Conservation (phyloP, 2,888 invertebrate genomes). For the Xestia c-nigrum region DNA sequence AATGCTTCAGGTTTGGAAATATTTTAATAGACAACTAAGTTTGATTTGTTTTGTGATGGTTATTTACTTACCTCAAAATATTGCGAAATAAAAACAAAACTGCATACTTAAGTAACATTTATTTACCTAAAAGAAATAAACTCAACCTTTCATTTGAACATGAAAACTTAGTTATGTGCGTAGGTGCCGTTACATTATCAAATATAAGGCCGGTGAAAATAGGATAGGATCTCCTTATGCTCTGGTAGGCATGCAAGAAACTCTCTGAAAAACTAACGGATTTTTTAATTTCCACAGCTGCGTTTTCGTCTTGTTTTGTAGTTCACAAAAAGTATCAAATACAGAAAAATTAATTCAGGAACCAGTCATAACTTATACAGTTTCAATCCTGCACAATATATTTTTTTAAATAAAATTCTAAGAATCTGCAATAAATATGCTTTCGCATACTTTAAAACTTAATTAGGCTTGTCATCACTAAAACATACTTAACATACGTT, state of each 20-base stretch:
- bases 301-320: neutral
- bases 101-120: neutral
- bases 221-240: neutral
- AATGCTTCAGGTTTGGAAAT: constrained; percentile 9
- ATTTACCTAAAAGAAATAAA: neutral
- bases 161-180: neutral
- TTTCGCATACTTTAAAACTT: constrained; percentile 11
- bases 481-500: neutral
- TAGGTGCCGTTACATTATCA: neutral
- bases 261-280: too few species aligned
- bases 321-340: neutral
- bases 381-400: neutral
- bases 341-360: neutral
- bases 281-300: neutral
- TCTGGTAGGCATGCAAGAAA: too few species aligned
- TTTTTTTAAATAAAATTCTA: neutral
- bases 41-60: neutral
- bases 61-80: constrained; percentile 5
- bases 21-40: neutral
- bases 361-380: neutral
- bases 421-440: constrained; percentile 7
- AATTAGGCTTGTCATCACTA: constrained; percentile 17
- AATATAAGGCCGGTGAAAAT: too few species aligned
- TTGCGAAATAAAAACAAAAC: constrained; percentile 14
- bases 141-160: neutral